Percentiles rank a stretch among this genome's conserved stretches.
phyloP scores from a whole-genome alignment of 2,113 vertebrate species.

The Pseudorhombus dupliciocellatus region DNA sequence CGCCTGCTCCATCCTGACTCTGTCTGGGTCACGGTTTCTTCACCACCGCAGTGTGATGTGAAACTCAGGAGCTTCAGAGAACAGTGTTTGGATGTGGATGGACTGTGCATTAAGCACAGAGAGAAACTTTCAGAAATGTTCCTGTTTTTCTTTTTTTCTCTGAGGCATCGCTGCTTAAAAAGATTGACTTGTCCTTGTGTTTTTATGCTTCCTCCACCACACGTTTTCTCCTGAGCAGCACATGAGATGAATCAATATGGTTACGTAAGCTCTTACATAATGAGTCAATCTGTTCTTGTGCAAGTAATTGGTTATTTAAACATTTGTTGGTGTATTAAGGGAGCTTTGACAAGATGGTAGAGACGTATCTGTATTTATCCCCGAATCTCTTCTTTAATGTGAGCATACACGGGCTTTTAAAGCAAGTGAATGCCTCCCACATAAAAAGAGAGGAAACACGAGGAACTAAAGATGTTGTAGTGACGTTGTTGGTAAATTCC shows the following conservation, averaged over 20 bases:
- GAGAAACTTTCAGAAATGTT: background rate
- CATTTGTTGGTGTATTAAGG: too few species aligned
- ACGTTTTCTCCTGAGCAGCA: constrained; percentile 1
- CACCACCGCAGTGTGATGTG: constrained; percentile 18
- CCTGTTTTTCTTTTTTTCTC: background rate
- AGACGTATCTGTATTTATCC: background rate
- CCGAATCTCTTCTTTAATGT: background rate
- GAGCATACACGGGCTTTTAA: background rate
- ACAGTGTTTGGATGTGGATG: background rate
- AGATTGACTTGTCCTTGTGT: constrained; percentile 11
- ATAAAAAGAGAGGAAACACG: background rate
- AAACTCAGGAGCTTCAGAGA: constrained; percentile 17
- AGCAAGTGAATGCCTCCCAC: background rate
- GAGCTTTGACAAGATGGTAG: background rate
- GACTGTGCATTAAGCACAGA: background rate
- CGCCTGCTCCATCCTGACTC: constrained; percentile 23
- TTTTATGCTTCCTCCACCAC: background rate
- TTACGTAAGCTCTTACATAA: constrained; percentile 12
- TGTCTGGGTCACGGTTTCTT: constrained; percentile 48
- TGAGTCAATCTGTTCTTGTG: constrained; percentile 9
- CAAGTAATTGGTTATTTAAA: background rate
- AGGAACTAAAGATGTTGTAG: too few species aligned
- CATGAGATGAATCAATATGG: constrained; percentile 18
- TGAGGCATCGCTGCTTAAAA: background rate
- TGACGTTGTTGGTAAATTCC: too few species aligned